Evolutionary conservation across 2,113 vertebrate species (phyloP), one percentile per base, ranked within the genome.

Genomic region (Seriola dumerili): DNA sequence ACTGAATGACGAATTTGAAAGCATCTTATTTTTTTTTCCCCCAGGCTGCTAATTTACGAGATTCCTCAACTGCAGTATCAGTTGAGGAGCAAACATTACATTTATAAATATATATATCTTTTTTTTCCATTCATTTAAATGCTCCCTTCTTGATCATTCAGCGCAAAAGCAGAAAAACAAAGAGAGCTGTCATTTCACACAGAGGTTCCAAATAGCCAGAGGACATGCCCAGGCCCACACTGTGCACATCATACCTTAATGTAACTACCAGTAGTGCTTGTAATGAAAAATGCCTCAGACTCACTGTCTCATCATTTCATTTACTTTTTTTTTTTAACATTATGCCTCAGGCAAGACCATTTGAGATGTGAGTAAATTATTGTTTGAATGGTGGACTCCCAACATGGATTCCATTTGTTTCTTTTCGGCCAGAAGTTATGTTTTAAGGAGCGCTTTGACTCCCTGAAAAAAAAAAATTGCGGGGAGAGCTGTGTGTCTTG

Each of bases 241-340:
- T 36, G 52, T 46, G 76, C 21, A 71, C 10, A 48, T 67, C 80
- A 74, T n/a, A 77, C 63, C 77, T 58, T 57, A 74, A 85, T 81
- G 74, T 81, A 64, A 65, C 72, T 48, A 85, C 50, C 62, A 62
- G 38, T 38, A 40, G 67, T 3, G 57, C 16, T 70, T 40, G 46
- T 69, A 55, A 80, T 87, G 75, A 84, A 84, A 85, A 84, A 85
- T 68, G 58, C n/a, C 65, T 68, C 52, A 40, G 62, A 68, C 42
- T 79, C 67, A 48, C 64, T 68, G 14, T 81, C 40, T 80, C 67
- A 40, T 78, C 84, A 55, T 50, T 85, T 72, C 57, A 77, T 82
- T 68, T n/a, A 75, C 12, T 32, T 71, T 70, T 72, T 48, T 48
- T 29, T 58, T 58, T 71, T 44, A 55, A 71, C 82, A 66, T 75